Evolutionary conservation across 2,797 vertebrate species (phyloP).

Genomic region (Chiroxiphia lanceolata): DNA sequence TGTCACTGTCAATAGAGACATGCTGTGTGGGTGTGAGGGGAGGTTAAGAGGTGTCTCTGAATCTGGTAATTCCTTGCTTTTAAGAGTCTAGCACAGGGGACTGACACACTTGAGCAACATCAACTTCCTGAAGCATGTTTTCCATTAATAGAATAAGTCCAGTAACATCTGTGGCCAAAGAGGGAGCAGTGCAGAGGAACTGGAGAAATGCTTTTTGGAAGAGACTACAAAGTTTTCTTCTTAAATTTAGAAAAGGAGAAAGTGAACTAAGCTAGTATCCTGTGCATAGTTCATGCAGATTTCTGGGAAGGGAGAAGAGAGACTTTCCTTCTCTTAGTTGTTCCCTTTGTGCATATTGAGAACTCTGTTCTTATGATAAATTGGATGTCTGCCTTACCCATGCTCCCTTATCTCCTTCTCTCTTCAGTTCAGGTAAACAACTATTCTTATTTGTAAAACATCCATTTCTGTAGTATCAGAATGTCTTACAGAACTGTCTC

Average conservation of each 20-base stretch:
- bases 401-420: not conserved
- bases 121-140: not conserved
- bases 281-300: not conserved
- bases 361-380: not conserved
- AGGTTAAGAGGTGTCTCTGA: conserved; percentile 53
- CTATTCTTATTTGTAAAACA: not conserved
- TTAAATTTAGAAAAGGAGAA: not conserved
- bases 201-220: not conserved
- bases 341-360: accelerated
- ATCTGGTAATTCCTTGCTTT: conserved; percentile 36
- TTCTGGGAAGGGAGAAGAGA: not conserved
- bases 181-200: not conserved
- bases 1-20: conserved; percentile 68
- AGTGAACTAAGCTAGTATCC: not conserved
- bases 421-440: not conserved
- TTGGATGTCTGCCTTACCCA: not conserved
- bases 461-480: not conserved
- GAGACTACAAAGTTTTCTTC: not conserved
- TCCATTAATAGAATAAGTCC: not conserved
- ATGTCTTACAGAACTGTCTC: not conserved
- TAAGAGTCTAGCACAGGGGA: not conserved
- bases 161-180: not conserved
- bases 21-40: conserved; percentile 51
- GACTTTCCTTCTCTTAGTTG: not conserved
- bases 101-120: conserved; percentile 4